phyloP scores from a whole-genome alignment of 1,140 invertebrate genomes.

The Acromyrmex heyeri region DNA sequence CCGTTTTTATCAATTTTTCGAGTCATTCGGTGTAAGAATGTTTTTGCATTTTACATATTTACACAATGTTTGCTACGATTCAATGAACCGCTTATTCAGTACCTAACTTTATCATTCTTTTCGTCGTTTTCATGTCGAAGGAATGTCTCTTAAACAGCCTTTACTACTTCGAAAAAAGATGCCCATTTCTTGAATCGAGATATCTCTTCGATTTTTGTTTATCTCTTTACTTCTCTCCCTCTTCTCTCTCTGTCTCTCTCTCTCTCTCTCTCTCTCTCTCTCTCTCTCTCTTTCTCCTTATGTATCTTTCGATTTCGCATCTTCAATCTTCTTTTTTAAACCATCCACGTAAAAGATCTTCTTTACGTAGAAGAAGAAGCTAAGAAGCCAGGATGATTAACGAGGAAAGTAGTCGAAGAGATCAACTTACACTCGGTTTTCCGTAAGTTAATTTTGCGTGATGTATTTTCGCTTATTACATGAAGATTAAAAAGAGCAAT shows the following conservation, averaged over 20 bases:
- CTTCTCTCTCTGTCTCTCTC: not conserved
- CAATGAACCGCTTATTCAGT: conserved; percentile 23
- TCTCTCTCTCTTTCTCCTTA: not conserved
- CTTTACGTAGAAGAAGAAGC: conserved; percentile 58
- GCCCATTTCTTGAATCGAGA: not conserved
- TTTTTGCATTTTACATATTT: conserved; percentile 23
- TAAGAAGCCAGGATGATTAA: conserved; percentile 71
- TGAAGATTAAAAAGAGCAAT: not conserved
- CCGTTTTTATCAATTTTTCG: not conserved
- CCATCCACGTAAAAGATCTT: conserved; percentile 58
- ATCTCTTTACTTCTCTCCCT: not conserved
- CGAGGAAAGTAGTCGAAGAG: conserved; percentile 57
- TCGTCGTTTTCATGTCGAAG: conserved; percentile 7
- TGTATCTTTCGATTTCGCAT: conserved; percentile 40
- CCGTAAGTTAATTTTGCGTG: conserved; percentile 60
- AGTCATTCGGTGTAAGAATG: not conserved
- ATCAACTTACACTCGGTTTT: conserved; percentile 62
- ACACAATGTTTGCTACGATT: not conserved
- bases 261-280: not conserved
- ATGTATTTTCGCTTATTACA: conserved; percentile 23
- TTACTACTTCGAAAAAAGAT: conserved; percentile 39
- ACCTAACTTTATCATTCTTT: conserved; percentile 27
- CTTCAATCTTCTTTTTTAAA: conserved; percentile 57
- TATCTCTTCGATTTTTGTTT: conserved; percentile 35
- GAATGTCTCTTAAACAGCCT: conserved; percentile 43